phyloP scores from a whole-genome alignment of 2,113 vertebrate species.

The Phrynosoma platyrhinos region DNA sequence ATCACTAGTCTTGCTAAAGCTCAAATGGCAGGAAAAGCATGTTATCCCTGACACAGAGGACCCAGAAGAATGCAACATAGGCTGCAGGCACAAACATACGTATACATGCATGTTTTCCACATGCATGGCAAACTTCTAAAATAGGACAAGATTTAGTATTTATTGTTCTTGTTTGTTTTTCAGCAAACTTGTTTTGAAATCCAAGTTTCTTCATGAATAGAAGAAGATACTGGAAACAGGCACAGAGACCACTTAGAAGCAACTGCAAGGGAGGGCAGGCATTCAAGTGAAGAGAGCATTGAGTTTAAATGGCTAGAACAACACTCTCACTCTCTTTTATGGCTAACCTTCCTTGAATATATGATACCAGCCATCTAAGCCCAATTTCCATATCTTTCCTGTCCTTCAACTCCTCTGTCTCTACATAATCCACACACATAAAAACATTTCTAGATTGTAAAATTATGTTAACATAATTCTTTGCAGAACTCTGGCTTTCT shows the following conservation, averaged over 20 bases:
- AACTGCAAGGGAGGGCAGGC: background rate
- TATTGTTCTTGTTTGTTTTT: background rate
- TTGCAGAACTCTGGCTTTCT: background rate
- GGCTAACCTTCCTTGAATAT: background rate
- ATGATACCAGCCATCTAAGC: background rate
- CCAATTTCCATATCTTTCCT: background rate
- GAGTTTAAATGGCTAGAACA: background rate
- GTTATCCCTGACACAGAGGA: background rate
- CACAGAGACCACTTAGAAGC: background rate
- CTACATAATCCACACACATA: background rate
- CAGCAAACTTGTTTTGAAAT: background rate
- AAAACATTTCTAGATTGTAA: background rate
- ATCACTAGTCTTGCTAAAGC: background rate
- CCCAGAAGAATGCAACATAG: background rate
- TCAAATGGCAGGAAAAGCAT: background rate
- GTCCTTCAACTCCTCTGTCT: background rate
- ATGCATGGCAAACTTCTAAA: background rate
- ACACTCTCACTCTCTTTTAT: background rate
- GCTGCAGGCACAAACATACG: background rate
- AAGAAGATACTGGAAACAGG: background rate
- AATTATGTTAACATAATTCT: background rate
- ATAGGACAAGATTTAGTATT: background rate
- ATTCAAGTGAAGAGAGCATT: background rate
- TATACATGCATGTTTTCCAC: too few relatives aligned
- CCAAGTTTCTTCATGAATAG: background rate